Base-by-base conservation (phyloP, 2,888 invertebrate genomes). In the Yponomeuta sedellus region DNA sequence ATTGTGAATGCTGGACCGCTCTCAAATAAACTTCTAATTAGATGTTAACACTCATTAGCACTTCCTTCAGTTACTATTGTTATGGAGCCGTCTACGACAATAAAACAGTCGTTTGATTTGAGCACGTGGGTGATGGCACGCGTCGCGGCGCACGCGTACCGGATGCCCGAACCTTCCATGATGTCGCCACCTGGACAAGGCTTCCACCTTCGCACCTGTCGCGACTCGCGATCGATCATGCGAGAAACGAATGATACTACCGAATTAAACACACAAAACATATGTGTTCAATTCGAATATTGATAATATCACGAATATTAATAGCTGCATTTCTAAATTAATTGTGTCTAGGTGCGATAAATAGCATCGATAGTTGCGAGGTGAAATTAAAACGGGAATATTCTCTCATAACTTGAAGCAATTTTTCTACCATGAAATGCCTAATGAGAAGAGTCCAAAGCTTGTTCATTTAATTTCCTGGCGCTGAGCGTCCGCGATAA, bases 401-500 rank as follows among this genome's bases (percentile, higher is more conserved):
- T 10, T 64, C 22, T n/a, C 8, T 57, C 39, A 19, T 34, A 22
- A n/a, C 20, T 34, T 34, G 28, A 25, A 28, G 20, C 56, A 28
- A 56, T 34, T 64, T 57, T 64, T 64, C 64, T 28, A 34, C 28
- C 34, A 64, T 28, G 39, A 22, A 64, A 64, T 56, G 25, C 73
- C 72, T 74, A 77, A 77, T 76, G 76, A 77, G 77, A 78, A 74
- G 73, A 74, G 71, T 69, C 71, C 70, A 71, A 77, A 74, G 76
- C 74, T 75, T 77, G 77, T 75, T 82, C 78, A 80, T 83, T 86
- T 83, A 83, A 84, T 87, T 85, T 85, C 80, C 82, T 82, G 77
- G 75, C 78, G n/a, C n/a, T 70, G 73, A 82, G 61, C 66, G 81
- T 80, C 81, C 82, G 80, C 83, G 73, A 78, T 79, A 78, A 80